Evolutionary conservation across 2,797 vertebrate species (phyloP).

Genomic region (Nannoperca obscura): DNA sequence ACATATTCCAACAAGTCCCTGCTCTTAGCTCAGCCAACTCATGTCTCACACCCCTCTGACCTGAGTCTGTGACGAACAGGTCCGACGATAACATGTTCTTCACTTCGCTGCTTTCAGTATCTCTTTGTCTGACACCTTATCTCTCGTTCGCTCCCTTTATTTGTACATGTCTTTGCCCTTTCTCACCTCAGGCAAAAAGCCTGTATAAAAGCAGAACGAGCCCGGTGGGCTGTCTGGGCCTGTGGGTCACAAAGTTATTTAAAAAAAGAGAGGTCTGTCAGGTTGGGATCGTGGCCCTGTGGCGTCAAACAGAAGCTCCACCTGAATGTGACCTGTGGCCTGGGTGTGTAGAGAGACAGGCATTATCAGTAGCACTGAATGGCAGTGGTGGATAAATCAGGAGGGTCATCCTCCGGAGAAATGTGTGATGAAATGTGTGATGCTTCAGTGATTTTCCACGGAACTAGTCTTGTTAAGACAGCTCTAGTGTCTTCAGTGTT

Average conservation of each 20-base stretch:
- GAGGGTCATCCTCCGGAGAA: conserved; percentile 21
- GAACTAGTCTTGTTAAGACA: conserved; percentile 8
- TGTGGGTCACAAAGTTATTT: conserved; percentile 58
- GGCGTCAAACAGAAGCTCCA: conserved; percentile 79
- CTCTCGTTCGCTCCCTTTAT: conserved; percentile 72
- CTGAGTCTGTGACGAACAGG: conserved; percentile 68
- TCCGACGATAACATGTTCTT: conserved; percentile 67
- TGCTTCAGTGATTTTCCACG: conserved; percentile 33
- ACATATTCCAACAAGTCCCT: conserved; percentile 78
- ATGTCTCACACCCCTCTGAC: conserved; percentile 77
- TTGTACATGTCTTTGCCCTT: conserved; percentile 78
- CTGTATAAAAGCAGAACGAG: conserved; percentile 57
- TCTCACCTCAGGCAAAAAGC: conserved; percentile 71
- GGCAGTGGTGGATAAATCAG: conserved; percentile 50
- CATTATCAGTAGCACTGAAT: conserved; percentile 54
- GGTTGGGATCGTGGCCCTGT: conserved; percentile 59
- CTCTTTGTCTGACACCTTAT: conserved; percentile 75
- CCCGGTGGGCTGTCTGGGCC: conserved; percentile 65
- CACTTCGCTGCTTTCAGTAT: conserved; percentile 57
- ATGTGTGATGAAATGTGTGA: conserved; percentile 2
- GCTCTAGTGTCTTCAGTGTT: neutral
- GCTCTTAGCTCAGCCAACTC: conserved; percentile 73
- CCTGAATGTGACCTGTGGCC: conserved; percentile 65
- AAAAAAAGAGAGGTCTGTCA: conserved; percentile 40
- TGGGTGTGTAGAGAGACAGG: conserved; percentile 26